phyloP scores from a whole-genome alignment of 2,113 vertebrate genomes.

The Ellobius talpinus region DNA sequence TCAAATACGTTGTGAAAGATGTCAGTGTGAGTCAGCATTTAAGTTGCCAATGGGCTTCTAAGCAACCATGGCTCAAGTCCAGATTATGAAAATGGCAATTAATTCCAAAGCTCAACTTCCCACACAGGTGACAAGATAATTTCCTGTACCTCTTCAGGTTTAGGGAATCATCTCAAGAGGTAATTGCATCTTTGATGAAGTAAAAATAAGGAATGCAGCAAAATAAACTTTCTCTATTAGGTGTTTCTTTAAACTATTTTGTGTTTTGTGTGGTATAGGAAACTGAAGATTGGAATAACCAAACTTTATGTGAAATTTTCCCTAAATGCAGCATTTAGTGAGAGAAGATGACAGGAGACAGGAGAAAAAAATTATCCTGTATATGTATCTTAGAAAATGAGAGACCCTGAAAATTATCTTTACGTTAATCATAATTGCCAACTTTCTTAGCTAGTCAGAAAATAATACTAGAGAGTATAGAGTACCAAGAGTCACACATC shows the following conservation, averaged over 20 bases:
- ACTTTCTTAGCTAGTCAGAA: background rate
- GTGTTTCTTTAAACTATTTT: background rate
- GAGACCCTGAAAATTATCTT: background rate
- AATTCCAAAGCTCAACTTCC: background rate
- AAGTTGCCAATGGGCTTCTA: background rate
- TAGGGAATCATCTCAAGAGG: background rate
- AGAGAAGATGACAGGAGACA: background rate
- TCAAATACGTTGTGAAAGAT: background rate
- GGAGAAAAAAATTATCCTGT: background rate
- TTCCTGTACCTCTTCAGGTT: background rate
- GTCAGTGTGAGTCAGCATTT: background rate
- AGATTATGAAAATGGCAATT: background rate
- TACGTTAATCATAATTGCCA: background rate
- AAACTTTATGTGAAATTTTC: background rate
- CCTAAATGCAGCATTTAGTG: background rate
- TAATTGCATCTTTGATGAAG: background rate
- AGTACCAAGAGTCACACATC: background rate
- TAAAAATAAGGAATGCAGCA: background rate
- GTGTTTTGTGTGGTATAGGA: background rate
- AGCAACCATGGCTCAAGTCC: background rate
- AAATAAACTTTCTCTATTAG: background rate
- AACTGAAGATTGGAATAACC: background rate
- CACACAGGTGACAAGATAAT: background rate
- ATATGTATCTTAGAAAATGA: background rate
- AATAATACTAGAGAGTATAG: background rate